phyloP scores from a whole-genome alignment of 2,888 invertebrate species.

The Leptopilina syphax region DNA sequence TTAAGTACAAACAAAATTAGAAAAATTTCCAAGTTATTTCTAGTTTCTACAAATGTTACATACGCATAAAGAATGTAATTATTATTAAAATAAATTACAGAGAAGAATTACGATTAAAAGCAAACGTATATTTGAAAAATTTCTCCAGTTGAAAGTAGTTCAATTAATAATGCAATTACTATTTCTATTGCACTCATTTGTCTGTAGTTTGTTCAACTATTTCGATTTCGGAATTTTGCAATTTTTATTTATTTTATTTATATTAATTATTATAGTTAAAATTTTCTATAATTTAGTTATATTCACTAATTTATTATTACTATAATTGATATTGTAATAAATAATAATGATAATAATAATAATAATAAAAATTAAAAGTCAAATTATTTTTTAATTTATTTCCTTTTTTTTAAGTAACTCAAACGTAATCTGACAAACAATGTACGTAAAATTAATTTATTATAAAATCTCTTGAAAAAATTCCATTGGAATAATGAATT shows the following conservation, averaged over 20 bases:
- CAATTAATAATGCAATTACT: slow-evolving; percentile 33
- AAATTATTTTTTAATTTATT: too few species aligned
- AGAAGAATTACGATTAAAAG: background rate
- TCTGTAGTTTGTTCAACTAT: slow-evolving; percentile 7
- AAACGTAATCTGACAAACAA: too few species aligned
- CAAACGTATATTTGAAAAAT: slow-evolving; percentile 12
- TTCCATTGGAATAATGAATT: too few species aligned
- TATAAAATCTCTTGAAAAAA: too few species aligned
- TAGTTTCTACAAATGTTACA: background rate
- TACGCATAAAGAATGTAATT: background rate
- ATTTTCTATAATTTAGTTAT: too few species aligned
- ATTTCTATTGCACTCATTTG: background rate
- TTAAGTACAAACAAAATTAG: background rate
- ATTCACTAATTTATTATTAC: too few species aligned
- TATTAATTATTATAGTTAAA: too few species aligned
- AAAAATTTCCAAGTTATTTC: background rate
- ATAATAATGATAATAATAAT: too few species aligned
- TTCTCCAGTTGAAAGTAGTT: slow-evolving; percentile 37
- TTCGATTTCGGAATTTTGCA: background rate
- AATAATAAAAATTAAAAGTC: too few species aligned
- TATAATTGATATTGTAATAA: too few species aligned
- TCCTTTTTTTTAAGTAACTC: too few species aligned
- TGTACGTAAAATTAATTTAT: too few species aligned
- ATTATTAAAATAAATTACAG: background rate
- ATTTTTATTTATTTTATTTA: background rate